These are phyloP conservation scores for Spea bombifrons DNA, from an alignment of 2,113 vertebrate species.

Conservation along the genomic window DNA sequence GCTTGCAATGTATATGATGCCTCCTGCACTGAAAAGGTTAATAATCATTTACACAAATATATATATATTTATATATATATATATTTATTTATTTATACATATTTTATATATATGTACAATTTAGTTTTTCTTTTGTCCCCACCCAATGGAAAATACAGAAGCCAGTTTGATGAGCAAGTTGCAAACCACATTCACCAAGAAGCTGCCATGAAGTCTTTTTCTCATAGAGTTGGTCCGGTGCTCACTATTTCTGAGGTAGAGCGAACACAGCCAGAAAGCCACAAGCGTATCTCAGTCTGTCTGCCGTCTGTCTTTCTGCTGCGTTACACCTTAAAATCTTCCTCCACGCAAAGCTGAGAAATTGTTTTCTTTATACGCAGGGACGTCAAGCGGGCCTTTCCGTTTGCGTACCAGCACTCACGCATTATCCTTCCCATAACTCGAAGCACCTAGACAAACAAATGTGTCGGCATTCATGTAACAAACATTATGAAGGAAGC, in stretches of 20 bases:
- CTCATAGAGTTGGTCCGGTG: constrained; percentile 45
- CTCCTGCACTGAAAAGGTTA: no score
- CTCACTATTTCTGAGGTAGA: constrained; percentile 66
- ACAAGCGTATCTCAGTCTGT: not conserved
- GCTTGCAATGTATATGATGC: no score
- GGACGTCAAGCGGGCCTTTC: constrained; percentile 85
- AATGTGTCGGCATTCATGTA: no score
- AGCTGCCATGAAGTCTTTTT: constrained; percentile 15
- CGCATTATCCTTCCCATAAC: constrained; percentile 93
- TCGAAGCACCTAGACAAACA: constrained; percentile 74
- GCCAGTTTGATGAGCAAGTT: constrained; percentile 6
- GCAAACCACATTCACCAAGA: constrained; percentile 18
- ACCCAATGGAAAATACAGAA: not conserved
- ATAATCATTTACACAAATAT: no score
- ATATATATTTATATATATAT: no score
- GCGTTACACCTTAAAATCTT: constrained; percentile 69
- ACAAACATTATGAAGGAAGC: no score
- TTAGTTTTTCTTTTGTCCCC: no score
- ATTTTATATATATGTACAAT: no score
- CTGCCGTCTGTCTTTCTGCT: not conserved
- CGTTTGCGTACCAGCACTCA: constrained; percentile 88
- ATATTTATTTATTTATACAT: no score
- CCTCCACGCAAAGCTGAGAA: constrained; percentile 77
- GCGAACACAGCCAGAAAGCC: constrained; percentile 43
- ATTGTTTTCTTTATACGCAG: constrained; percentile 94